These are phyloP conservation scores for Solea senegalensis DNA, from an alignment of 2,113 vertebrate genomes.

Conservation along the genomic window DNA sequence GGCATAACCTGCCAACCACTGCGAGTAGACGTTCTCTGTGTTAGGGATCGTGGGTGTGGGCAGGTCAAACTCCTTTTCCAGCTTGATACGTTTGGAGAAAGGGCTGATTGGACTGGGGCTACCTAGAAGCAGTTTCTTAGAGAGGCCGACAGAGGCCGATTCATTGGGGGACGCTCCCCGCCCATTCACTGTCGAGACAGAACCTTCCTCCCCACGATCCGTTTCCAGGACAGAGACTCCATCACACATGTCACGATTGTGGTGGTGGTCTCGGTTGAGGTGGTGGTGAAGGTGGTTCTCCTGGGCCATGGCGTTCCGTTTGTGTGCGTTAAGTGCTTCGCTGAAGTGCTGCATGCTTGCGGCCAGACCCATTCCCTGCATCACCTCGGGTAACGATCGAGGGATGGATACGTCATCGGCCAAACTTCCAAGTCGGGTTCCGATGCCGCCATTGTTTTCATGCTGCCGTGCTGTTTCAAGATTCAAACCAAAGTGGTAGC, in stretches of 20 bases:
- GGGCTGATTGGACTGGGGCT: slow-evolving; percentile 97
- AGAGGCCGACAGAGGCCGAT: slow-evolving; percentile 93
- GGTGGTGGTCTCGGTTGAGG: slow-evolving; percentile 71
- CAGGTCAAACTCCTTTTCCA: slow-evolving; percentile 98
- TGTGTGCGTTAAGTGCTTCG: slow-evolving; percentile 96
- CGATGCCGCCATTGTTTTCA: slow-evolving; percentile 87
- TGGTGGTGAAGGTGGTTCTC: slow-evolving; percentile 90
- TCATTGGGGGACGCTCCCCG: slow-evolving; percentile 95
- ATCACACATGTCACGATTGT: slow-evolving; percentile 89
- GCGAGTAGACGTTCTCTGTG: slow-evolving; percentile 99
- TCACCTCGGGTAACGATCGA: slow-evolving; percentile 92
- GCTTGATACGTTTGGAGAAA: slow-evolving; percentile 98
- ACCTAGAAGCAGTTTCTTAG: slow-evolving; percentile 98
- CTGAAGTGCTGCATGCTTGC: slow-evolving; percentile 99
- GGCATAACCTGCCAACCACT: slow-evolving; percentile 98
- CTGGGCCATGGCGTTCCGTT: slow-evolving; percentile 90
- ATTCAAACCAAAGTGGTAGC: slow-evolving; percentile 93
- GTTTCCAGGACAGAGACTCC: slow-evolving; percentile 93
- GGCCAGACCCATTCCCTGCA: slow-evolving; percentile 97
- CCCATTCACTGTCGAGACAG: slow-evolving; percentile 87
- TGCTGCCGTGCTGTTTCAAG: slow-evolving; percentile 93
- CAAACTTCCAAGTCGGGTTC: slow-evolving; percentile 66
- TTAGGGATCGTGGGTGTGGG: slow-evolving; percentile 96
- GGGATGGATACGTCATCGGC: slow-evolving; percentile 85
- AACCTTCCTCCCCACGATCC: slow-evolving; percentile 91